Conservation (phyloP, 1,140 invertebrate genomes). For the Meloidogyne exigua region DNA sequence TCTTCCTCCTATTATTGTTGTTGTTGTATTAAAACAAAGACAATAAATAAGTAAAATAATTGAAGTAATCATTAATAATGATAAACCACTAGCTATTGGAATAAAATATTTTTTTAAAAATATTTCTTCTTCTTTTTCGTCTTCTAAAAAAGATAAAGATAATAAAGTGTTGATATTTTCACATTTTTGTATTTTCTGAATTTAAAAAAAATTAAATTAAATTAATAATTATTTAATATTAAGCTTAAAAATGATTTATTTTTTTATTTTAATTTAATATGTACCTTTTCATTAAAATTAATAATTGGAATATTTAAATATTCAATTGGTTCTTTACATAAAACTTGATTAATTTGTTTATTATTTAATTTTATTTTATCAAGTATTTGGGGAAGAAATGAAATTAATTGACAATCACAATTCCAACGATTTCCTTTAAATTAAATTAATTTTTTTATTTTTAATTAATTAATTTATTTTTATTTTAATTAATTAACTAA, state of each 20-base stretch:
- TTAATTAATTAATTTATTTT: neutral
- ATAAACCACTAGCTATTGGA: neutral
- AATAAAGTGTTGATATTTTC: neutral
- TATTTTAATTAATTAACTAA: neutral
- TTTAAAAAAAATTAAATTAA: neutral
- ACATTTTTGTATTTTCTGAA: neutral
- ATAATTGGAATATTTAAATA: neutral
- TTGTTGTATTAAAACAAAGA: neutral
- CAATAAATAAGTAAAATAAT: neutral
- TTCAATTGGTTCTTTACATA: conserved; percentile 14
- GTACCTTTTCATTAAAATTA: neutral
- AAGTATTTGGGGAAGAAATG: conserved; percentile 12
- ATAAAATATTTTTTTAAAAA: neutral
- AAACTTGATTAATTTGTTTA: neutral
- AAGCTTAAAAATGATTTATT: too few species aligned
- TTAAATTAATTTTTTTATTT: too few species aligned
- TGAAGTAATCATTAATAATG: neutral
- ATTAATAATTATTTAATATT: neutral
- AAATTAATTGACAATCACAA: conserved; percentile 13
- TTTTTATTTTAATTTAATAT: conserved; percentile 1
- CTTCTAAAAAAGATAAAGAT: neutral
- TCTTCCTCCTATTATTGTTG: neutral
- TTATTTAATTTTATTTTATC: neutral
- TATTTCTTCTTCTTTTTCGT: neutral
- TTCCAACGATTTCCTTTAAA: conserved; percentile 12